Percentiles rank a stretch among this genome's conserved stretches.
Evolutionary conservation across 2,113 vertebrate species (phyloP).

Genomic region (Urocynchramus pylzowi): DNA sequence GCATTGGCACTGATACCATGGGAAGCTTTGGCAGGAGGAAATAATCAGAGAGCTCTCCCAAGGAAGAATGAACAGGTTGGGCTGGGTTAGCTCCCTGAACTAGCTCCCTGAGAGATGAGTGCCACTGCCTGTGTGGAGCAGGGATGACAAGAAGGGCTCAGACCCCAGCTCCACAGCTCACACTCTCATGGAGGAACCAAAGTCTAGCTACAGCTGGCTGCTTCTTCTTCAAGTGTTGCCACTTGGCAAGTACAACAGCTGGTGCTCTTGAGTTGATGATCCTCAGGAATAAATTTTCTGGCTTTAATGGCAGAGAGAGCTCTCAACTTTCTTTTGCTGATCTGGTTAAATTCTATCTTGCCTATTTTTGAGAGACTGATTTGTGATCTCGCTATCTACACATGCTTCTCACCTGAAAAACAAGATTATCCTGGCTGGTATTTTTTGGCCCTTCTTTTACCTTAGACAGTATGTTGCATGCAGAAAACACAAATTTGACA

Average conservation of each 20-base stretch:
- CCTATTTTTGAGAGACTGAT: background rate
- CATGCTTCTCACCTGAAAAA: background rate
- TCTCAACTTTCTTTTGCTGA: background rate
- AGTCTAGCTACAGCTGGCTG: background rate
- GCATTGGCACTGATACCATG: background rate
- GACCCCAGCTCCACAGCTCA: background rate
- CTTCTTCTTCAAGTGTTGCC: background rate
- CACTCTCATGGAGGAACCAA: rapidly evolving
- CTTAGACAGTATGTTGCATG: background rate
- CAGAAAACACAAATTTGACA: background rate
- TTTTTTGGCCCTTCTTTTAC: background rate
- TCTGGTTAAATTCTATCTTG: background rate
- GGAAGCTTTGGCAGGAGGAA: background rate
- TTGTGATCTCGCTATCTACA: background rate
- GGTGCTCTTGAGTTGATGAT: background rate
- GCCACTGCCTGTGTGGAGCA: background rate
- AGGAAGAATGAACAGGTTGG: background rate
- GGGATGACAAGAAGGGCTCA: background rate
- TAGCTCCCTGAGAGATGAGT: background rate
- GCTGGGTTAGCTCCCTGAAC: background rate
- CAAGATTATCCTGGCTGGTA: background rate
- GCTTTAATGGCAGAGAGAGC: background rate
- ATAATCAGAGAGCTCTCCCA: background rate
- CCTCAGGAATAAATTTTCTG: background rate
- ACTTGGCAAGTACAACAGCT: background rate